Percentiles rank a stretch among this genome's conserved stretches.
Conservation (phyloP, 2,113 vertebrate species). For the Passerina amoena region DNA sequence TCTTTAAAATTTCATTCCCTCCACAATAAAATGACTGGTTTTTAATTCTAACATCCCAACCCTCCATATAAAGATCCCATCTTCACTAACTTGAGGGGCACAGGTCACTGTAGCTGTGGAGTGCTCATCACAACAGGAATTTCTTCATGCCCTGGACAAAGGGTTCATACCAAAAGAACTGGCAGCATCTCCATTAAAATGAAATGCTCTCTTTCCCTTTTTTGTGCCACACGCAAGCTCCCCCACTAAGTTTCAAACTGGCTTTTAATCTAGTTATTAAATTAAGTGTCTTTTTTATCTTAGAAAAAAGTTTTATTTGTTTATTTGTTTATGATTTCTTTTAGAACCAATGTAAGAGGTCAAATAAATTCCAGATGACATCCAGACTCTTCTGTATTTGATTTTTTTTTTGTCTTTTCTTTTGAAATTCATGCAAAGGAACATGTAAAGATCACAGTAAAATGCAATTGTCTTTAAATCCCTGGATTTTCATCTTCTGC, state of each 20-base stretch:
- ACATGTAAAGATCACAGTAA: background rate
- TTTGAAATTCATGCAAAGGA: slow-evolving; percentile 5
- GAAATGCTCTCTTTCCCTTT: slow-evolving; percentile 4
- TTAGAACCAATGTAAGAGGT: slow-evolving; percentile 27
- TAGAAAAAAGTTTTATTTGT: slow-evolving; percentile 19
- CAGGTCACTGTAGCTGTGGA: background rate
- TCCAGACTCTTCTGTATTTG: background rate
- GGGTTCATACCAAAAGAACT: background rate
- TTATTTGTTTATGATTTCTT: slow-evolving; percentile 51
- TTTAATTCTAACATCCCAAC: background rate
- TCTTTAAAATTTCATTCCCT: background rate
- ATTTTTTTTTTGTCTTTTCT: background rate
- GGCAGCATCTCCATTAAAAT: background rate
- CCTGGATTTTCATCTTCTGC: background rate
- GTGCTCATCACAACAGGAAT: background rate
- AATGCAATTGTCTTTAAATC: background rate
- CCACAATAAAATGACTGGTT: background rate
- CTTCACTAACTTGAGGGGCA: background rate
- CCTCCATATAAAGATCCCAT: background rate
- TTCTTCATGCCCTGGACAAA: background rate
- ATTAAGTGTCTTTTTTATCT: slow-evolving; percentile 25
- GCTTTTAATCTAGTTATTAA: slow-evolving; percentile 40
- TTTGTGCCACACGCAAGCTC: slow-evolving; percentile 12
- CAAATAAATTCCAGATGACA: slow-evolving; percentile 61
- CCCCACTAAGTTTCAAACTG: background rate